Evolutionary conservation across 2,113 vertebrate genomes (phyloP).

Genomic region (Chaetodon trifascialis): DNA sequence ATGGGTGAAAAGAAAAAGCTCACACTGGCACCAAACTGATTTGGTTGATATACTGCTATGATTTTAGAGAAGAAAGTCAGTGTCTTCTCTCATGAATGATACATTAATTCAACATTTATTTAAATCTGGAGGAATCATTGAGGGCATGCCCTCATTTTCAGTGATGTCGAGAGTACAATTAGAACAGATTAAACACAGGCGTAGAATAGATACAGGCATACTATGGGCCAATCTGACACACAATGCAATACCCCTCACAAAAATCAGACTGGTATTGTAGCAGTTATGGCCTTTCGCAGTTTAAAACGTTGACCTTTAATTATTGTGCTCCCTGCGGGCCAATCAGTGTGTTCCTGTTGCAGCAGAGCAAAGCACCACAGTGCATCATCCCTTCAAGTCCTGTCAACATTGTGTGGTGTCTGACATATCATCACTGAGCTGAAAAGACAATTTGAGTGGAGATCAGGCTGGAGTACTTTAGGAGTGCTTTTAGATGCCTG

Average conservation of each 20-base stretch:
- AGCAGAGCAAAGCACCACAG: slow-evolving; percentile 14
- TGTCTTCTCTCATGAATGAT: not conserved
- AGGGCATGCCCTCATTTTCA: no score
- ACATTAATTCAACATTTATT: no score
- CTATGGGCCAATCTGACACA: not conserved
- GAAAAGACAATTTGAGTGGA: slow-evolving; percentile 11
- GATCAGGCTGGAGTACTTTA: not conserved
- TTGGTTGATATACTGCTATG: no score
- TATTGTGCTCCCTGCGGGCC: slow-evolving; percentile 23
- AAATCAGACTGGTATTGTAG: slow-evolving; percentile 37
- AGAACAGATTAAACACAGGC: no score
- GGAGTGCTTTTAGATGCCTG: not conserved
- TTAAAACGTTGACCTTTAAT: slow-evolving; percentile 63
- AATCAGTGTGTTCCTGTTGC: slow-evolving; percentile 29
- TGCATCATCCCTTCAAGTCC: slow-evolving; percentile 10
- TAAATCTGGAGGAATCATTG: no score
- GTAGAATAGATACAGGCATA: not conserved
- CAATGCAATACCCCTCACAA: not conserved
- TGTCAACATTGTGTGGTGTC: not conserved
- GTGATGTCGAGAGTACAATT: no score
- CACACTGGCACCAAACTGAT: no score
- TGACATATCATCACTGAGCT: slow-evolving; percentile 3
- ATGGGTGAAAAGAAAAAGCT: not conserved
- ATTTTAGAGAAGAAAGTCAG: not conserved
- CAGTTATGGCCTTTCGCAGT: slow-evolving; percentile 40